Evolutionary conservation across 1,140 invertebrate genomes (phyloP), one percentile per base, ranked within the genome.

Genomic region (Tetragonula clypearis): DNA sequence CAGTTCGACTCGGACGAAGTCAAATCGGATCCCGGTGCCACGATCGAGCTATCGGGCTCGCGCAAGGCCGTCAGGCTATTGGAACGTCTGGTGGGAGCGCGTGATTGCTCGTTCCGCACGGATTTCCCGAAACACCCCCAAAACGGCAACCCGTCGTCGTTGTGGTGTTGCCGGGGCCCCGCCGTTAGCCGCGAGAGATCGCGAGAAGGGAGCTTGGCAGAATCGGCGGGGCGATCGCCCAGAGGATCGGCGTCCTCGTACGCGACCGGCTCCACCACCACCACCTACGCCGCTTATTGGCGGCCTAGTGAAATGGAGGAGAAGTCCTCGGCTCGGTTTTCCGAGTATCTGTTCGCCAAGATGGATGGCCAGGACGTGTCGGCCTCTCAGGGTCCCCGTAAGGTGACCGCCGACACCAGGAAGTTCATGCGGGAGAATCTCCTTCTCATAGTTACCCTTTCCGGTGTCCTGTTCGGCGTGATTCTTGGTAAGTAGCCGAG

Each of bases 331-430:
- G 94, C 94, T 83, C 92, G 92, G 86, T 96, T 96, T 96, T 96
- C 97, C 96, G 97, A 97, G 93, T 97, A 97, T 94, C 95, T 97
- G 92, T 97, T 97, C 94, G 96, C 96, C 93, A 97, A 97, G 95
- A 97, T 97, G 96, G 96, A 96, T 90, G 95, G 95, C 91, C 95
- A 95, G 90, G 95, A 95, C 85, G 94, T 95, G 91, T 95, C 95
- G 93, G 95, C 95, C 93, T 96, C 95, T 91, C 95, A 96, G 93
- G 94, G 95, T 94, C 96, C 96, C 85, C 94, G 96, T 74, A 96
- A 97, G 94, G 95, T 96, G 91, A 97, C 96, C 88, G 96, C 96
- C 91, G 93, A 95, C 60, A 95, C 95, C 55, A 95, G 95, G 86
- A 96, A 96, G 90, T 97, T 97, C 96, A 94, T 97, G 68, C 94